Conservation (phyloP, 2,797 vertebrate species). For the Scarus forsteni region DNA sequence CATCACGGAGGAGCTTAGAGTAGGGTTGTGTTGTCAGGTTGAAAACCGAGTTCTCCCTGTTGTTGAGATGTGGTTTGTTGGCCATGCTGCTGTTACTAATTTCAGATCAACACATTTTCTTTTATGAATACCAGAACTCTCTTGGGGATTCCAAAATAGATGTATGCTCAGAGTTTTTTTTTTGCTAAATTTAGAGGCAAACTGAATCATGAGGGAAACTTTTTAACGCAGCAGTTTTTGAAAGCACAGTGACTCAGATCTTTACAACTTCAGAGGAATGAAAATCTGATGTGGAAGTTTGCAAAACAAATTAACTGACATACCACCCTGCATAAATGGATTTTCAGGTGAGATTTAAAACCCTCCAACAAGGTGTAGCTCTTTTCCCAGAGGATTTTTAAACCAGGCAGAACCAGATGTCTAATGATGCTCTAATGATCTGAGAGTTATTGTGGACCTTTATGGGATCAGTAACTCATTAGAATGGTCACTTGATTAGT, state of each 20-base stretch:
- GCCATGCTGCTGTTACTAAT: conserved; percentile 36
- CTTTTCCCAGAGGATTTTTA: background rate
- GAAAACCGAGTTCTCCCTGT: conserved; percentile 37
- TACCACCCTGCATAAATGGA: background rate
- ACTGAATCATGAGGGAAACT: conserved; percentile 5
- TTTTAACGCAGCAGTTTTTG: background rate
- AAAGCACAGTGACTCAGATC: background rate
- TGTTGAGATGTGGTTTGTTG: conserved; percentile 35
- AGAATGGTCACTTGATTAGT: background rate
- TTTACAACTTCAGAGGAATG: background rate
- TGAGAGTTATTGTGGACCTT: background rate
- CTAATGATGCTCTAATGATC: background rate
- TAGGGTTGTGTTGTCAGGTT: conserved; percentile 66
- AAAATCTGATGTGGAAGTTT: background rate
- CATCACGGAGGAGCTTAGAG: conserved; percentile 63
- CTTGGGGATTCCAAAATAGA: conserved; percentile 20
- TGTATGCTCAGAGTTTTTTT: conserved; percentile 1
- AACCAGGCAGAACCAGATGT: too few relatives aligned
- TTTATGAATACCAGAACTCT: conserved; percentile 7
- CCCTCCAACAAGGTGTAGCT: background rate
- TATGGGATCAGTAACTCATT: background rate
- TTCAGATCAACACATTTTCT: conserved; percentile 20
- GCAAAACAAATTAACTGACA: background rate
- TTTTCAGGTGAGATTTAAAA: background rate
- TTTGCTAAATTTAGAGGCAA: conserved; percentile 4